Base-by-base conservation (phyloP, 92 coral and sea anemone species). In the Siderastrea radians region DNA sequence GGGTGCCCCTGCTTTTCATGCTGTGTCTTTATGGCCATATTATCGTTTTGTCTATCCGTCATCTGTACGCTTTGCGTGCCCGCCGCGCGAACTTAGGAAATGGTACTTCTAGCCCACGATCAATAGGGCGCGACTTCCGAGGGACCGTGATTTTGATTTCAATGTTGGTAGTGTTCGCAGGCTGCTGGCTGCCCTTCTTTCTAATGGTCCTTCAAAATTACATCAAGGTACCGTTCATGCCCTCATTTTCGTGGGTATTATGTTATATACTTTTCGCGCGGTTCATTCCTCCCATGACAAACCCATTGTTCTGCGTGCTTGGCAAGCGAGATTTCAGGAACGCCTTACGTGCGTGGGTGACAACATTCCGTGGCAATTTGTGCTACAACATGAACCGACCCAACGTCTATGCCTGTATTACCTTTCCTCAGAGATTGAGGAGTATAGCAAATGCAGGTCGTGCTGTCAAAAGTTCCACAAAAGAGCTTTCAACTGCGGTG, bases 101-200 rank as follows among this genome's bases (percentile, higher is more conserved):
- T 61, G 60, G 48, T 45, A 69, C 84, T 51, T 72, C 54, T 26
- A 72, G 54, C 49, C 51, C 84, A 17, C 64, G 78, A 50, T 74
- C 82, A 2, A 70, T 69, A 14, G 55, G 63, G 58, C 90, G 51
- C 63, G 91, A 89, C 76, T 53, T 81, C 45, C 78, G 91, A 47
- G 92, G 88, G 2, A 69, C 87, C 0, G 68, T 68, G 2, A 59
- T 92, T 3, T 51, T 85, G 50, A 88, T 85, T 2, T 58, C 69
- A 51, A 90, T 90, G 93, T 68, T 90, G 83, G 66, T 61, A 3
- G 72, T 85, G 52, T 92, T 89, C 54, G 12, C 79, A 2, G 72
- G 68, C 10, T 90, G 91, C 43, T 92, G 95, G 95, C 44, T 90
- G 3, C 86, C 90, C 12, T 89, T 85, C 73, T 91, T 61, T 13